phyloP scores from a whole-genome alignment of 2,888 invertebrate species.

The Orchesellides sinensis region DNA sequence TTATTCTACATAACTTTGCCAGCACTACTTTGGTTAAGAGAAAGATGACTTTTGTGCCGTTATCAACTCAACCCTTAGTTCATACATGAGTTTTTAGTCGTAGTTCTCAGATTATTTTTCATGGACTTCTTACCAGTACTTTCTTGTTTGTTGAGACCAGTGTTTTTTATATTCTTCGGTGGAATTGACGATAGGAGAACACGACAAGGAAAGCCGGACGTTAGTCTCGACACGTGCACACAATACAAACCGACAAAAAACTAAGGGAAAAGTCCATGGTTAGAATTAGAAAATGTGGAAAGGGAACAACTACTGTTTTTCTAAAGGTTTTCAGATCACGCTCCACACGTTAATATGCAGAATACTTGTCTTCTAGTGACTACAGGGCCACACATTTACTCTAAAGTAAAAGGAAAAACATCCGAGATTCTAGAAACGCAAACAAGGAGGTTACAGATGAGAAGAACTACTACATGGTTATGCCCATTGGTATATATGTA shows the following conservation, averaged over 20 bases:
- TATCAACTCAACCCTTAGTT: background rate
- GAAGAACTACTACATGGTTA: background rate
- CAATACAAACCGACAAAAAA: constrained; percentile 28
- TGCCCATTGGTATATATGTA: background rate
- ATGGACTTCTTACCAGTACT: too few relatives aligned
- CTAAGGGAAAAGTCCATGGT: constrained; percentile 32
- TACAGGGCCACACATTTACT: background rate
- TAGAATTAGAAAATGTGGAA: constrained; percentile 35
- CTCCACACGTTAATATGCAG: constrained; percentile 38
- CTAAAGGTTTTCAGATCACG: constrained; percentile 46
- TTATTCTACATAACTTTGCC: too few relatives aligned
- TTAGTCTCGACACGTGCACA: constrained; percentile 35
- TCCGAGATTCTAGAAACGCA: too few relatives aligned
- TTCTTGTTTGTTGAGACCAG: too few relatives aligned
- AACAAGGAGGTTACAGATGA: background rate
- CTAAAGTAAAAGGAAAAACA: background rate
- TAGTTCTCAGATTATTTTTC: background rate
- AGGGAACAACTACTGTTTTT: constrained; percentile 21
- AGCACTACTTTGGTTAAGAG: too few relatives aligned
- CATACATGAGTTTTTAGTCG: constrained; percentile 12
- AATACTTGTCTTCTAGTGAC: background rate
- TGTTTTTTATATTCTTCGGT: background rate
- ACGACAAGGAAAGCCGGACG: constrained; percentile 3
- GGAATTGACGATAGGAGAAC: background rate
- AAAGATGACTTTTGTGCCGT: constrained; percentile 4